phyloP scores from a whole-genome alignment of 2,113 vertebrate genomes.

The Sinocyclocheilus maitianheensis region DNA sequence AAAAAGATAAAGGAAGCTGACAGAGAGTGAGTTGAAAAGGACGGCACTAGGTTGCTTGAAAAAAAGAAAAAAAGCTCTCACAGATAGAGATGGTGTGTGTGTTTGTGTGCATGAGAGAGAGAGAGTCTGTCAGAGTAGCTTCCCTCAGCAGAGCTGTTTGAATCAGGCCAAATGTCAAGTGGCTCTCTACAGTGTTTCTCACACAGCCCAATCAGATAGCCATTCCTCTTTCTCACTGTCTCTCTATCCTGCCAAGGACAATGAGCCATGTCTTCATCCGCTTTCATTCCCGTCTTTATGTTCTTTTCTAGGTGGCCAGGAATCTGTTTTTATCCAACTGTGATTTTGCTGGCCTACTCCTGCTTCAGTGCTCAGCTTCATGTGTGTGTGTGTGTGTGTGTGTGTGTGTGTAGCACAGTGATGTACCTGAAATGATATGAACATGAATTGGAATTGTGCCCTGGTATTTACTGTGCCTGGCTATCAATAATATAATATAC shows the following conservation, averaged over 20 bases:
- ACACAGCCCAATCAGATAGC: slow-evolving; percentile 66
- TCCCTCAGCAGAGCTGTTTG: slow-evolving; percentile 73
- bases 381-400: slow-evolving; percentile 33
- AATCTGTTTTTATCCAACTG: slow-evolving; percentile 69
- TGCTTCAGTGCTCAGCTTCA: slow-evolving; percentile 73
- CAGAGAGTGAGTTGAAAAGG: slow-evolving; percentile 51
- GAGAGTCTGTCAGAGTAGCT: slow-evolving; percentile 65
- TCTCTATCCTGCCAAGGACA: slow-evolving; percentile 64
- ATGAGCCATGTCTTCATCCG: slow-evolving; percentile 68
- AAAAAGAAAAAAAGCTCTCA: slow-evolving; percentile 15
- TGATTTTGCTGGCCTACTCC: slow-evolving; percentile 68
- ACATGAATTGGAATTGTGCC: slow-evolving; percentile 68
- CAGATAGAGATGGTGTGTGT: slow-evolving; percentile 15
- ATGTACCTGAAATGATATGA: slow-evolving; percentile 71
- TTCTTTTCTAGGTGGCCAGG: slow-evolving; percentile 55
- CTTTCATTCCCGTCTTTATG: slow-evolving; percentile 56
- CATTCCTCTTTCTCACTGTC: slow-evolving; percentile 63
- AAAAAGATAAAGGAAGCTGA: slow-evolving; percentile 59
- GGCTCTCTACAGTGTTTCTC: slow-evolving; percentile 68
- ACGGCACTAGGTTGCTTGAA: slow-evolving; percentile 47
- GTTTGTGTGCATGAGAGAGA: slow-evolving; percentile 47
- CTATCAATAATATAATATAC: slow-evolving; percentile 75
- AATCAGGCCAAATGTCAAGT: slow-evolving; percentile 78
- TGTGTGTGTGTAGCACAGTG: slow-evolving; percentile 60
- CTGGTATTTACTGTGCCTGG: slow-evolving; percentile 68